These are phyloP conservation scores for Baryphthengus martii DNA, from an alignment of 2,113 vertebrate genomes.

Conservation along the genomic window DNA sequence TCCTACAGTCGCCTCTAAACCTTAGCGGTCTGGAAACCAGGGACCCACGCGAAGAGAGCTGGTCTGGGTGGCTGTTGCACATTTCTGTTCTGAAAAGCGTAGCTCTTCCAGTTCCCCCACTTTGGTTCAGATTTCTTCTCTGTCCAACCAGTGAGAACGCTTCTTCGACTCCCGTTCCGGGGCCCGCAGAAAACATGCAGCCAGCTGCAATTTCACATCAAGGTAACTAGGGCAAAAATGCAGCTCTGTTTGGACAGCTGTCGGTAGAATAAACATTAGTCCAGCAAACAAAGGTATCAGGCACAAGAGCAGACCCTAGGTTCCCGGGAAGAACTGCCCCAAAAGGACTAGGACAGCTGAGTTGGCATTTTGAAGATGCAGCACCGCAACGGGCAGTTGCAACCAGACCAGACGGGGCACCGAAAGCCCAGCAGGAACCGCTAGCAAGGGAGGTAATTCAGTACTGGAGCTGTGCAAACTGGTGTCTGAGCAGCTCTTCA, in stretches of 20 bases:
- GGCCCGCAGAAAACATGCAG: neutral
- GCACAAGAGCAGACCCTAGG: conserved; percentile 42
- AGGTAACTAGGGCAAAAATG: neutral
- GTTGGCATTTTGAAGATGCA: conserved; percentile 52
- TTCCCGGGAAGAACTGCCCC: neutral
- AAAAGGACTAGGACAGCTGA: conserved; percentile 28
- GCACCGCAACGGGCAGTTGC: conserved; percentile 26
- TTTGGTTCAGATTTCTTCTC: neutral
- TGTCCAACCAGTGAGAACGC: neutral
- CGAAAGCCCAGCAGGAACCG: conserved; percentile 20
- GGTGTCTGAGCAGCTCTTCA: conserved; percentile 92
- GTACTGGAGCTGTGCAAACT: conserved; percentile 92
- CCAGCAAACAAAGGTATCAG: conserved; percentile 45
- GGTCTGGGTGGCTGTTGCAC: neutral
- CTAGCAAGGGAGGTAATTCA: conserved; percentile 72
- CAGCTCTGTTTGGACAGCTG: conserved; percentile 37
- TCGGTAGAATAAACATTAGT: neutral
- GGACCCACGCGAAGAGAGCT: neutral
- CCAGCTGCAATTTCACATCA: conserved; percentile 14
- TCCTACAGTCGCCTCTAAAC: neutral
- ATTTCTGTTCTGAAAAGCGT: neutral
- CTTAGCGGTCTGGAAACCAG: neutral
- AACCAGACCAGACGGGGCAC: neutral
- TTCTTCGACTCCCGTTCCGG: neutral
- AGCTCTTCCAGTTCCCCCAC: neutral